A percentile compares a stretch with the other conserved stretches of the same genome.
Conservation (phyloP, 2,888 invertebrate genomes). For the Aspidiotus rigidus region DNA sequence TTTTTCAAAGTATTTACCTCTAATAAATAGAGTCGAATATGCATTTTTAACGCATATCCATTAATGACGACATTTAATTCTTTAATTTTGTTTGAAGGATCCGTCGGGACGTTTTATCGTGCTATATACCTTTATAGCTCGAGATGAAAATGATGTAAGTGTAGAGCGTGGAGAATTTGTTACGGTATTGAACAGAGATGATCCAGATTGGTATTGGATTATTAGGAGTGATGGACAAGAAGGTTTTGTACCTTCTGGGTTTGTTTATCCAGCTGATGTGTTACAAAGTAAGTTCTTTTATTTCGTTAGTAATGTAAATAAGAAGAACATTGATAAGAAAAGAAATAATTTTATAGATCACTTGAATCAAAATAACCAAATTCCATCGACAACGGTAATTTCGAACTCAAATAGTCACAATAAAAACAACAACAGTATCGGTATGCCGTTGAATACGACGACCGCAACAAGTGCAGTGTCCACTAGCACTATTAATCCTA, state of each 20-base stretch:
- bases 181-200: slow-evolving; percentile 88
- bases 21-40: no score
- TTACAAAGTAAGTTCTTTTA: slow-evolving; percentile 48
- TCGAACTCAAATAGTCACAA: slow-evolving; percentile 9
- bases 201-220: slow-evolving; percentile 96
- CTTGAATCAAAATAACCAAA: slow-evolving; percentile 21
- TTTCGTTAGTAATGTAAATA: background rate
- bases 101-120: slow-evolving; percentile 86
- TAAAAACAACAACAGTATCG: background rate
- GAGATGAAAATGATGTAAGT: slow-evolving; percentile 88
- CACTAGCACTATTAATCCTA: background rate
- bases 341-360: background rate
- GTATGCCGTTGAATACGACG: slow-evolving; percentile 9
- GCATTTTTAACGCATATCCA: background rate
- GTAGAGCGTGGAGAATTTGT: slow-evolving; percentile 91
- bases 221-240: slow-evolving; percentile 84
- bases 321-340: background rate
- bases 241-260: slow-evolving; percentile 90
- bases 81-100: slow-evolving; percentile 48
- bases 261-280: slow-evolving; percentile 83
- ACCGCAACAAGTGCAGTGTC: background rate
- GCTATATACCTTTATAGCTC: slow-evolving; percentile 81
- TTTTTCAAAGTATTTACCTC: slow-evolving; percentile 49
- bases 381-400: background rate
- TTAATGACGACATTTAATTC: background rate